Conservation (phyloP, 2,888 invertebrate species). For the Leucozona laternaria region DNA sequence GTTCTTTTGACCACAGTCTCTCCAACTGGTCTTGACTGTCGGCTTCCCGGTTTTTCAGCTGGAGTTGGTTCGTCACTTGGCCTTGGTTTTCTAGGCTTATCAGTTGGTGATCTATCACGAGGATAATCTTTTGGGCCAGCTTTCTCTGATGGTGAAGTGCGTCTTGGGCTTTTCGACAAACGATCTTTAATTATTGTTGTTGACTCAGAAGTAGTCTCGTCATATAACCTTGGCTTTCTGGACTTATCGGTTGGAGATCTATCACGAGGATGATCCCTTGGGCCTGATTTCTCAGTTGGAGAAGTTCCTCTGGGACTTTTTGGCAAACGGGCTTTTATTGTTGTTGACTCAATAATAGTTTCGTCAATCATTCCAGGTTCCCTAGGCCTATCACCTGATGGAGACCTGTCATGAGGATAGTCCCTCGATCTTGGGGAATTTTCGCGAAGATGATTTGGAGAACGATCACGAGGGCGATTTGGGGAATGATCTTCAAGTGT, state of each 20-base stretch:
- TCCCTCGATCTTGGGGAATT: background rate
- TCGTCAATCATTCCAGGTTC: conserved; percentile 8
- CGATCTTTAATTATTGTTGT: background rate
- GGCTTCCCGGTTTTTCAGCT: conserved; percentile 35
- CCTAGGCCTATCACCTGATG: background rate
- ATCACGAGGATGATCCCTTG: conserved; percentile 16
- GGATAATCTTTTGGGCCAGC: background rate
- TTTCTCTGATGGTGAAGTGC: conserved; percentile 31
- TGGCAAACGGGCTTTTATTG: background rate
- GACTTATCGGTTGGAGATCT: conserved; percentile 41
- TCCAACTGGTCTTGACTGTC: conserved; percentile 9
- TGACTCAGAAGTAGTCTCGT: conserved; percentile 14
- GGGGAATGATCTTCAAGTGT: background rate
- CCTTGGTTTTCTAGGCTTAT: conserved; percentile 15
- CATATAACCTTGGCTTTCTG: background rate
- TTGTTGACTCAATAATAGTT: background rate
- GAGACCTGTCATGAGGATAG: conserved; percentile 2
- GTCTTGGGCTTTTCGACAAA: conserved; percentile 7
- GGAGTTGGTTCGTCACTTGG: conserved; percentile 38
- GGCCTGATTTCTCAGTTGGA: background rate
- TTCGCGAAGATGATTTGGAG: background rate
- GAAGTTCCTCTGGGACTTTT: background rate
- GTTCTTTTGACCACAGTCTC: conserved; percentile 33
- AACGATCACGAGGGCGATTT: conserved; percentile 1
- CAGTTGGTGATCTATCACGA: conserved; percentile 43